Percentiles rank a stretch among this genome's conserved stretches.
These are phyloP conservation scores for Labeo rohita DNA, from an alignment of 2,113 vertebrate genomes.

Conservation along the genomic window DNA sequence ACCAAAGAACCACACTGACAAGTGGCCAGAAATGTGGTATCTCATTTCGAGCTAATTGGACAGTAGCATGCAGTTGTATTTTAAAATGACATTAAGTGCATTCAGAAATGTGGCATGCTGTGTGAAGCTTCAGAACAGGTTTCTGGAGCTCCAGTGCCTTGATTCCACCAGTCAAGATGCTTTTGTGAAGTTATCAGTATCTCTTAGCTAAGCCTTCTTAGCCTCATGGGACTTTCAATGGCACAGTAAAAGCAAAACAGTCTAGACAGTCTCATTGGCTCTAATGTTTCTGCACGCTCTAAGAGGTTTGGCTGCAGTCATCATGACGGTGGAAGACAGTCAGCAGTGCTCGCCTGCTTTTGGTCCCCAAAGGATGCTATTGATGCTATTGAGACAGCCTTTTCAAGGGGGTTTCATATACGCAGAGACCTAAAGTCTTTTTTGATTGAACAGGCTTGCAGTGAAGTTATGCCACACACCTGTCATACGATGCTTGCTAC, in stretches of 20 bases:
- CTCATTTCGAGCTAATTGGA: background rate
- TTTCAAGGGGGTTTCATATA: background rate
- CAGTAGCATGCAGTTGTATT: background rate
- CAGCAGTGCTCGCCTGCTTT: background rate
- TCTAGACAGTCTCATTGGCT: conserved; percentile 20
- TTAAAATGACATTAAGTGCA: background rate
- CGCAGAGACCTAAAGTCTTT: background rate
- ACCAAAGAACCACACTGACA: background rate
- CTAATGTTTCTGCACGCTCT: background rate
- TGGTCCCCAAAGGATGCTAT: background rate
- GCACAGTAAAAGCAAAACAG: background rate
- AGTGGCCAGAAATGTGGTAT: background rate
- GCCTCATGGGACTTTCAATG: background rate
- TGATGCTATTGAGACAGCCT: background rate
- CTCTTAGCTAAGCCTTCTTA: background rate
- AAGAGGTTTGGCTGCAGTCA: background rate
- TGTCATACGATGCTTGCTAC: background rate
- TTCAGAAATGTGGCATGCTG: background rate
- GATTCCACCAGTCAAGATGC: background rate
- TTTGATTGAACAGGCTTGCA: background rate
- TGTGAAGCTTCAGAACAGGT: background rate
- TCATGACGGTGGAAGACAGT: background rate
- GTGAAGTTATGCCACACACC: background rate
- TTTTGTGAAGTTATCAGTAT: conserved; percentile 2
- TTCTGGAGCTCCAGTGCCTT: background rate